These are phyloP conservation scores for Neogale vison DNA, from an alignment of 2,113 vertebrate species.

Conservation along the genomic window DNA sequence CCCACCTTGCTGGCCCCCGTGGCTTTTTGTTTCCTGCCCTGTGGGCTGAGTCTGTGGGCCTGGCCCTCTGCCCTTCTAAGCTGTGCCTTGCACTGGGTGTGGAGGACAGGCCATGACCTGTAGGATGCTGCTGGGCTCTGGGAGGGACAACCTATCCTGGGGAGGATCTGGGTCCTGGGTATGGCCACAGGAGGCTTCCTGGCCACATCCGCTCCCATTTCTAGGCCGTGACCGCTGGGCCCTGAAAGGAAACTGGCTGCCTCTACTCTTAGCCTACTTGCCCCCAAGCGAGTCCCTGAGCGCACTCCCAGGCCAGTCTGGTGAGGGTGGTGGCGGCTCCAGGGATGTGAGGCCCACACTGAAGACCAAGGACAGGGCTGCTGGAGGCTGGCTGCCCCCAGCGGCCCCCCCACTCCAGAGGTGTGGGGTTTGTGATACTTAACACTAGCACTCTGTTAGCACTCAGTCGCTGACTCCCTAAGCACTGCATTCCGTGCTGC, in stretches of 20 bases:
- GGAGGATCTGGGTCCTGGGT: neutral
- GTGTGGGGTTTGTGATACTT: neutral
- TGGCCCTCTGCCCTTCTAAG: neutral
- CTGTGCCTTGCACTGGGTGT: constrained; percentile 12
- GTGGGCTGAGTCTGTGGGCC: neutral
- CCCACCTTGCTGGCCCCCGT: neutral
- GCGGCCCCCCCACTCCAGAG: neutral
- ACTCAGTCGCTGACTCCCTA: neutral
- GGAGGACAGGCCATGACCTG: neutral
- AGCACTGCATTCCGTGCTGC: neutral
- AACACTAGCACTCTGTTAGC: neutral
- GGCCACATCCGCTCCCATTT: too few relatives aligned
- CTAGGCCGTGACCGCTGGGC: neutral
- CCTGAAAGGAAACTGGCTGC: neutral
- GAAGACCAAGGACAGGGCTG: neutral
- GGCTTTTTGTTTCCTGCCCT: neutral
- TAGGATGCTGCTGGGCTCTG: neutral
- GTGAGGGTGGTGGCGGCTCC: neutral
- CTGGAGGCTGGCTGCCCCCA: neutral
- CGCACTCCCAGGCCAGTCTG: neutral
- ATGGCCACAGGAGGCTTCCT: neutral
- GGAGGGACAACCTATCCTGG: neutral
- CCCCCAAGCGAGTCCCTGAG: neutral
- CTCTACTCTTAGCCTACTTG: neutral
- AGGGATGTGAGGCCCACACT: neutral